Base-by-base conservation (phyloP, 2,113 vertebrate genomes). In the Mionectes macconnelli region DNA sequence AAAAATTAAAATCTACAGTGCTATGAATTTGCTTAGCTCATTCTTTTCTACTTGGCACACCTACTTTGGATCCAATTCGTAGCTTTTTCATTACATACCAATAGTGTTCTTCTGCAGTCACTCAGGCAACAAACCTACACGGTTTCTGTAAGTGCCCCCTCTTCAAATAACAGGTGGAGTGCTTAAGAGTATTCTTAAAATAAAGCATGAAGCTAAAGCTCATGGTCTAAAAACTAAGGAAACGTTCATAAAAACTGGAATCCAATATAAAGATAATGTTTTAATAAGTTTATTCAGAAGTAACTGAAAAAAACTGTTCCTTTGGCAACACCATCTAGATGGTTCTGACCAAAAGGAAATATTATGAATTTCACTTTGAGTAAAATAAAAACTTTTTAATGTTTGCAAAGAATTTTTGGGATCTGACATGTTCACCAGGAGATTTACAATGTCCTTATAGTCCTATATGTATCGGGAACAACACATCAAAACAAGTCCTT, bases 241-340 rank as follows among this genome's bases (percentile, higher is more conserved):
- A 80, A 52, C 49, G 62, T 42, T 83, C 69, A 50, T 42, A 97
- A 97, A 96, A 96, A 95, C 80, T 91, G 63, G 83, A 92, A 96
- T 96, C 94, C 78, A 59, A 85, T 90, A 77, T 81, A 90, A 90
- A 52, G 91, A 97, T 87, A 80, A 89, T 93, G 94, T 87, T 96
- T 74, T 90, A 72, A 27, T 66, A 96, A 85, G 80, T 80, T 74
- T 93, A 94, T 94, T 96, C 92, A 83, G 64, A 91, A 84, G 11
- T 78, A 82, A 73, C 27, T 79, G 78, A 95, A 80, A 90, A 90
- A 84, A 69, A 33, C 2, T 28, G 50, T 86, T 96, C 87, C 84
- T 95, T 81, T 95, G 85, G 28, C 39, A 89, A 95, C n/a, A 93
- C 35, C 23, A 12, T 68, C 76, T 93, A 85, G 45, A 56, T 47